Evolutionary conservation across 2,797 vertebrate genomes (phyloP), one percentile per base, ranked within the genome.

Genomic region (Tangara arthus): DNA sequence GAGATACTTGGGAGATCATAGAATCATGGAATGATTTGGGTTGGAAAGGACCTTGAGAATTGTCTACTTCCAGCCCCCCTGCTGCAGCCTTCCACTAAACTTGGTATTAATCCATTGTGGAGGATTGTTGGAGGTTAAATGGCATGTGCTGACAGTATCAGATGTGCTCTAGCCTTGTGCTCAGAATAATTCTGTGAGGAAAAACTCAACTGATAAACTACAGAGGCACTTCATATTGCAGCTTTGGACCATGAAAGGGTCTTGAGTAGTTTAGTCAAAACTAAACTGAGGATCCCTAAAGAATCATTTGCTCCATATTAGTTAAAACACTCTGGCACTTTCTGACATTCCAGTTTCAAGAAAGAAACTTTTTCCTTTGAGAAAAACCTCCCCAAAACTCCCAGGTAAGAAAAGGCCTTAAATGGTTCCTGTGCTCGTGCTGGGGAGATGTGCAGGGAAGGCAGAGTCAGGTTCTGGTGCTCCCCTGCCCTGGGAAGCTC

Each of bases 351-450:
- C 8, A 30, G 47, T 59, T 75, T 64, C 49, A 61, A 72, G 66
- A 77, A 91, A 80, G 20, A 28, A 72, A 17, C 11, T 19, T 76
- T 57, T 44, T 52, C 32, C 28, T 65, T 75, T 27, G 66, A 61
- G 59, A 32, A 63, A 81, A 94, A 75, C 12, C 24, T 71, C 47
- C 56, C 46, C 10, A n/a, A 23, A 82, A 50, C 24, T 70, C 44
- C 64, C 7, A 20, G 42, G 28, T 65, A 55, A 68, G 46, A 53
- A 61, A 49, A 83, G 27, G 35, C 34, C 28, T 65, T 42, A 28
- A 81, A 53, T 47, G 28, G 34, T 60, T 66, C 34, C 9, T 61
- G 2, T 5, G 11, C 34, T 71, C 0, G 0, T 72, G 59, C 70
- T 37, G 14, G 16, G 18, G 39, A 34, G 52, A 61, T 28, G 6